phyloP scores from a whole-genome alignment of 2,797 vertebrate genomes.

The Pseudopleuronectes americanus region DNA sequence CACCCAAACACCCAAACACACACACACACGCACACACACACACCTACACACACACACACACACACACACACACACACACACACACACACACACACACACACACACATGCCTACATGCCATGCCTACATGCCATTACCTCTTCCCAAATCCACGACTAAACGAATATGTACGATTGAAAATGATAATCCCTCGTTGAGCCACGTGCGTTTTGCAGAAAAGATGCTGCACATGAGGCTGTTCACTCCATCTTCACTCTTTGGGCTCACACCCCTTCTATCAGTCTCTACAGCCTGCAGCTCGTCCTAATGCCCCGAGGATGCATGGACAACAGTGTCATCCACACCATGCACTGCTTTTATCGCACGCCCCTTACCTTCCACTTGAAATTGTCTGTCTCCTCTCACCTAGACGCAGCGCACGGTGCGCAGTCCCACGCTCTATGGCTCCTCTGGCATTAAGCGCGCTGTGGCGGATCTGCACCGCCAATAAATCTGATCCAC shows the following conservation, averaged over 20 bases:
- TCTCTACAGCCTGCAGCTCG: neutral
- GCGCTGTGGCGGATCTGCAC: constrained; percentile 33
- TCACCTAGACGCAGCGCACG: constrained; percentile 29
- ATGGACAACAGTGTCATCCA: neutral
- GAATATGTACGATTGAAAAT: neutral
- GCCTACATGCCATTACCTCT: too few relatives aligned
- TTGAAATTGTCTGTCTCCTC: constrained; percentile 43
- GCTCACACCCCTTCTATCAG: neutral
- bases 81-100: too few relatives aligned
- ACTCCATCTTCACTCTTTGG: neutral
- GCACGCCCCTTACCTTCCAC: constrained; percentile 60
- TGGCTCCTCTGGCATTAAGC: constrained; percentile 40
- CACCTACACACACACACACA: too few relatives aligned
- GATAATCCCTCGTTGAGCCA: neutral
- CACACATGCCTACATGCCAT: too few relatives aligned
- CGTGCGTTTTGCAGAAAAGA: neutral
- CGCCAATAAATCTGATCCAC: constrained; percentile 65
- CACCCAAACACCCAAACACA: too few relatives aligned
- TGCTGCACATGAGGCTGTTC: neutral
- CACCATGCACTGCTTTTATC: neutral
- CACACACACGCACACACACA: too few relatives aligned
- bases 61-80: too few relatives aligned
- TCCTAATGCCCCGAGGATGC: neutral
- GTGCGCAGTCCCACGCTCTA: constrained; percentile 17
- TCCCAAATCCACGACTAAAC: too few relatives aligned